phyloP scores from a whole-genome alignment of 2,797 vertebrate species.

The Eupleurogrammus muticus region DNA sequence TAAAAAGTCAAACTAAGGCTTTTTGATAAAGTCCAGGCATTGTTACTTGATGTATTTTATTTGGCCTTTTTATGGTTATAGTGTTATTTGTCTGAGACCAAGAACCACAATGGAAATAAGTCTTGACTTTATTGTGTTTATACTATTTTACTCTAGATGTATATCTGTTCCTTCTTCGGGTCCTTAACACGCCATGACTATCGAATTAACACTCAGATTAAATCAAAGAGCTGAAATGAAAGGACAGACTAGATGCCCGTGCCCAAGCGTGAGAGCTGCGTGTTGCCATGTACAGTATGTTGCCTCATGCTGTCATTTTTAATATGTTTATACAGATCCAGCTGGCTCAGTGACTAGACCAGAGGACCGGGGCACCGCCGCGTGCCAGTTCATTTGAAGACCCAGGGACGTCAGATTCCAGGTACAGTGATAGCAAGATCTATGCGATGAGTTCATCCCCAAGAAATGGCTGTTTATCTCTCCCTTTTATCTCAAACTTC shows the following conservation, averaged over 20 bases:
- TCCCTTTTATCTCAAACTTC: background rate
- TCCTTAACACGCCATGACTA: too few species aligned
- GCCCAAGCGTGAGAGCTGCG: background rate
- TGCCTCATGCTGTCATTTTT: slow-evolving; percentile 4
- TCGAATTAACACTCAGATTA: too few species aligned
- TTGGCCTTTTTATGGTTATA: too few species aligned
- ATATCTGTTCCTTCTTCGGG: too few species aligned
- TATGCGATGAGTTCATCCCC: slow-evolving; percentile 2
- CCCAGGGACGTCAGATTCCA: slow-evolving; percentile 66
- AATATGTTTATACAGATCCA: slow-evolving; percentile 44
- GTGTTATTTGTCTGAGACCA: too few species aligned
- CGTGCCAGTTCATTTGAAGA: slow-evolving; percentile 66
- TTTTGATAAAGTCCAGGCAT: too few species aligned
- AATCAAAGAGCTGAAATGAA: background rate
- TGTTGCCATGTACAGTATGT: background rate
- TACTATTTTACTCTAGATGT: too few species aligned
- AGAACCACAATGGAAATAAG: too few species aligned
- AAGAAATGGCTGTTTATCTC: background rate
- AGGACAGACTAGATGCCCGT: background rate
- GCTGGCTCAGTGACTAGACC: slow-evolving; percentile 65
- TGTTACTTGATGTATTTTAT: too few species aligned
- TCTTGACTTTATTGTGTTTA: too few species aligned
- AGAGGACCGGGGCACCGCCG: slow-evolving; percentile 62
- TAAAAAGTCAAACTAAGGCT: too few species aligned
- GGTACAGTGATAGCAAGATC: slow-evolving; percentile 42